phyloP scores from a whole-genome alignment of 2,797 vertebrate genomes.

The Lepidocolaptes lacrymiger region DNA sequence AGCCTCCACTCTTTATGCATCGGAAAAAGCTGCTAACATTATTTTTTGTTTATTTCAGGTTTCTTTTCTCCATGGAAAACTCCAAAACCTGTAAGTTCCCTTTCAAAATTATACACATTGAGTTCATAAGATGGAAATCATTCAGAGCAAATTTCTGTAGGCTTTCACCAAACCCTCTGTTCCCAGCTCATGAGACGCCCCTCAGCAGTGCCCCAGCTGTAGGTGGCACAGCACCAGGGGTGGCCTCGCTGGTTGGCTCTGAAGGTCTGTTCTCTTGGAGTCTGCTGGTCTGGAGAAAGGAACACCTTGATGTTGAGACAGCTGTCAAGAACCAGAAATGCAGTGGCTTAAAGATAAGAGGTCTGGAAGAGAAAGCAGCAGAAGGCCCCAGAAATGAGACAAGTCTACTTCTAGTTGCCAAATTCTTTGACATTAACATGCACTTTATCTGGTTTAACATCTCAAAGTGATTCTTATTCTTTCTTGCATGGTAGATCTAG shows the following conservation, averaged over 20 bases:
- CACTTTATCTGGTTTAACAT: neutral
- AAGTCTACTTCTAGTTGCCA: neutral
- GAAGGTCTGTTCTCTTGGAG: neutral
- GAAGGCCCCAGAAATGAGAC: neutral
- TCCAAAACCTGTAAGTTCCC: slow-evolving; percentile 95
- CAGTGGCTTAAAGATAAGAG: neutral
- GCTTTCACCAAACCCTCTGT: neutral
- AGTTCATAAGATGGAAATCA: neutral
- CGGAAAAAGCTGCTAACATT: slow-evolving; percentile 78
- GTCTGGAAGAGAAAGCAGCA: neutral
- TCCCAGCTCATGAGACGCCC: neutral
- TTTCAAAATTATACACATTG: slow-evolving; percentile 43
- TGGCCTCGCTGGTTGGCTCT: neutral
- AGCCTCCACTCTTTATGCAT: slow-evolving; percentile 34
- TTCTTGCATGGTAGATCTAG: neutral
- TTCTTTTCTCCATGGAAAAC: slow-evolving; percentile 99
- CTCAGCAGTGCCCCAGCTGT: neutral
- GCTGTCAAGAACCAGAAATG: neutral
- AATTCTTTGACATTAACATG: neutral
- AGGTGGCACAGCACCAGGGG: neutral
- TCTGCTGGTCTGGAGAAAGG: neutral
- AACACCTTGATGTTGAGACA: neutral
- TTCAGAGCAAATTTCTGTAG: slow-evolving; percentile 3
- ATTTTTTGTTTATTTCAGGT: slow-evolving; percentile 90
- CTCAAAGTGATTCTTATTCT: neutral